phyloP scores from a whole-genome alignment of 2,113 vertebrate genomes.

The Diphyllodes magnificus region DNA sequence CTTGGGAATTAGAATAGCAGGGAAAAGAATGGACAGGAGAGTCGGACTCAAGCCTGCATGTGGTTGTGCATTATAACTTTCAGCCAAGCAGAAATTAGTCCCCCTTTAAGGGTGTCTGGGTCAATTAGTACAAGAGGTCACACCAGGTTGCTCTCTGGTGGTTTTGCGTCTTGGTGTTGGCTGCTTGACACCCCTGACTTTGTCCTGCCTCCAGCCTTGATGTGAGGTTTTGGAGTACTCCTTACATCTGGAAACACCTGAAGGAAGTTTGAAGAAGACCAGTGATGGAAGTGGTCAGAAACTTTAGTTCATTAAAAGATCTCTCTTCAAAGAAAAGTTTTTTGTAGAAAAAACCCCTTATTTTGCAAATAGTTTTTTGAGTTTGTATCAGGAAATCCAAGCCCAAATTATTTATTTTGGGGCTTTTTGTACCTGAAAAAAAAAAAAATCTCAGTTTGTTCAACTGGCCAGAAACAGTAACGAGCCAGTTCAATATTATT shows the following conservation, averaged over 20 bases:
- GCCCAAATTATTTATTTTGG: not conserved
- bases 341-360: rapidly evolving
- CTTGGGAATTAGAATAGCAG: not conserved
- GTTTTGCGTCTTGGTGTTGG: not conserved
- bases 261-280: not conserved
- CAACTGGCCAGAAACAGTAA: not conserved
- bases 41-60: not conserved
- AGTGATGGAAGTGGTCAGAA: not conserved
- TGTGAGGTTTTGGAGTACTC: not conserved
- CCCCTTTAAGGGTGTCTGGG: not conserved
- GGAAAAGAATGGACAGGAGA: not conserved
- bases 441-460: not conserved
- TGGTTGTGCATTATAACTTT: not conserved
- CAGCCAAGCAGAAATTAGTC: not conserved
- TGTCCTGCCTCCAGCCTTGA: not conserved
- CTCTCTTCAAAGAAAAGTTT: not conserved
- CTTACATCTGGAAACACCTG: not conserved
- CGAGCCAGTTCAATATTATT: not conserved
- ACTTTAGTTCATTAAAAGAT: not conserved
- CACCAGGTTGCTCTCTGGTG: not conserved
- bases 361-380: not conserved
- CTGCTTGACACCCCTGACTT: not conserved
- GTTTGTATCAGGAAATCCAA: not conserved
- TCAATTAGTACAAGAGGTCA: not conserved
- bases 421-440: not conserved